Conservation (phyloP, 1,140 invertebrate genomes). For the Megathymus violae region DNA sequence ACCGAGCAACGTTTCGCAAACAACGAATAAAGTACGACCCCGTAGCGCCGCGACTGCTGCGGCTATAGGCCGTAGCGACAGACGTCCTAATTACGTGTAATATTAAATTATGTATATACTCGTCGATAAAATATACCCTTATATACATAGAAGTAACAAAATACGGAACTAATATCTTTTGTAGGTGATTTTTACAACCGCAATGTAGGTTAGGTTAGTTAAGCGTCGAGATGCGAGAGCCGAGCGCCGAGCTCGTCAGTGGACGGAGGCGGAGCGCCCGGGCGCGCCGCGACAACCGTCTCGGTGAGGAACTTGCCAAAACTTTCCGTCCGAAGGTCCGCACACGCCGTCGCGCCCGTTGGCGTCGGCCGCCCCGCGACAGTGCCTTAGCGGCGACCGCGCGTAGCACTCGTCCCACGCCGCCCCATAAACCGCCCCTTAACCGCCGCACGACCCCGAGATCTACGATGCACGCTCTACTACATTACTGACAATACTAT, state of each 20-base stretch:
- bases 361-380: slow-evolving; percentile 54
- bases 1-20: slow-evolving; percentile 81
- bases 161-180: slow-evolving; percentile 83
- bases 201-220: slow-evolving; percentile 80
- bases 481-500: too few species aligned
- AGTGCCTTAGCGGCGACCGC: slow-evolving; percentile 79
- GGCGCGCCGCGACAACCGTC: slow-evolving; percentile 60
- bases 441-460: too few species aligned
- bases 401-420: slow-evolving; percentile 51
- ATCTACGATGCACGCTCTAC: too few species aligned
- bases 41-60: slow-evolving; percentile 65
- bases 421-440: slow-evolving; percentile 13
- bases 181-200: slow-evolving; percentile 83
- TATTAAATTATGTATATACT: slow-evolving; percentile 74
- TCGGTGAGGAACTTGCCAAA: slow-evolving; percentile 77
- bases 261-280: slow-evolving; percentile 52
- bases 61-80: slow-evolving; percentile 69
- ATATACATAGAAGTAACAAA: slow-evolving; percentile 80
- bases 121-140: slow-evolving; percentile 81
- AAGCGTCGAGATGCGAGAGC: slow-evolving; percentile 68
- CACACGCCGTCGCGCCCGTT: slow-evolving; percentile 58
- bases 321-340: slow-evolving; percentile 79
- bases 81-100: slow-evolving; percentile 71
- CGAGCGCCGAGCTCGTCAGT: slow-evolving; percentile 63
- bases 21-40: slow-evolving; percentile 81